A percentile compares a stretch with the other conserved stretches of the same genome.
These are phyloP conservation scores for Ictalurus furcatus DNA, from an alignment of 2,113 vertebrate species.

Conservation along the genomic window DNA sequence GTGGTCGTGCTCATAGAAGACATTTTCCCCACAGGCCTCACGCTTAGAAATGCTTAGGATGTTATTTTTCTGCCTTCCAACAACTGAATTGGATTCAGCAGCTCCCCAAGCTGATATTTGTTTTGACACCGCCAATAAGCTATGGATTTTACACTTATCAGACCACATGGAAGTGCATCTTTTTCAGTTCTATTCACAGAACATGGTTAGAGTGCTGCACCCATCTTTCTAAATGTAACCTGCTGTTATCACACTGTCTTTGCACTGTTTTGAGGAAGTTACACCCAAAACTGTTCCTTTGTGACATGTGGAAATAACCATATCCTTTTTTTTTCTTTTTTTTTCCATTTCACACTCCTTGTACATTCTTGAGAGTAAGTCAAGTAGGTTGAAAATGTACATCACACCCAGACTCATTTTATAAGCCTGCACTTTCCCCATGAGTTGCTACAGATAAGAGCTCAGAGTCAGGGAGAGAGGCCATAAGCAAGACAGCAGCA, in stretches of 20 bases:
- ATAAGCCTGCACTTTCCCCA: background rate
- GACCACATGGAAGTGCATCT: background rate
- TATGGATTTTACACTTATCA: background rate
- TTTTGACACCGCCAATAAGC: background rate
- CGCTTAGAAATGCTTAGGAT: conserved; percentile 30
- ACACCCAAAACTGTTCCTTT: background rate
- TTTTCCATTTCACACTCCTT: background rate
- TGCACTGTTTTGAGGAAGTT: conserved; percentile 20
- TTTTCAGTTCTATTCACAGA: background rate
- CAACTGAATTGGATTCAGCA: background rate
- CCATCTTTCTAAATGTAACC: background rate
- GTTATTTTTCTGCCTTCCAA: conserved; percentile 14
- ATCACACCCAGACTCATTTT: background rate
- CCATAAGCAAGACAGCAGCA: conserved; percentile 30
- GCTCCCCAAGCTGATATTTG: background rate
- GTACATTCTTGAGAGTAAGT: background rate
- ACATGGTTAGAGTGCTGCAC: background rate
- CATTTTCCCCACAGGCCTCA: conserved; percentile 34
- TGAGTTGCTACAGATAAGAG: conserved; percentile 16
- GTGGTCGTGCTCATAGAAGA: conserved; percentile 30
- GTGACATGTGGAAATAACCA: conserved; percentile 16
- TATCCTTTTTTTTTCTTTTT: background rate
- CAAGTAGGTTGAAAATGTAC: conserved; percentile 12
- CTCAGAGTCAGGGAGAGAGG: conserved; percentile 16
- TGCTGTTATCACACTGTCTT: background rate